These are phyloP conservation scores for Orthonychiurus folsomi DNA, from an alignment of 2,888 invertebrate species.

Conservation along the genomic window DNA sequence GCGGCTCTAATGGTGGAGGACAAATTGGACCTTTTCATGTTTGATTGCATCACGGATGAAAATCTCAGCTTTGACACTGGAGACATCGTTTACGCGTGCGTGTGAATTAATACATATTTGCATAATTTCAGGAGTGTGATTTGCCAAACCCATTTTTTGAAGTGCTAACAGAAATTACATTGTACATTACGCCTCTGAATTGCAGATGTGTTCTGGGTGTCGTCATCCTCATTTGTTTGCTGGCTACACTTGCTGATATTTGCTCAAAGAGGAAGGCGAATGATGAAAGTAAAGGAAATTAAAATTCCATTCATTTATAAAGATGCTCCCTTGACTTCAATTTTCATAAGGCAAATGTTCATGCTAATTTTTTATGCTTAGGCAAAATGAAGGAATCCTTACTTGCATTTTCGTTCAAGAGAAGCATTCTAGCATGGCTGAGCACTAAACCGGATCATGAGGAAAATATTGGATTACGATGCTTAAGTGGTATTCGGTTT, in stretches of 20 bases:
- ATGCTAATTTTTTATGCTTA: not conserved
- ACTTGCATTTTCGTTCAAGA: not conserved
- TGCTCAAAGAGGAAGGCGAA: not conserved
- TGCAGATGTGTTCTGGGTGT: slow-evolving; percentile 19
- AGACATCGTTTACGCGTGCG: too few relatives aligned
- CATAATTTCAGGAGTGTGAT: not conserved
- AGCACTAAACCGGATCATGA: not conserved
- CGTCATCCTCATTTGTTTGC: slow-evolving; percentile 13
- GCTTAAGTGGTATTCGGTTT: slow-evolving; percentile 50
- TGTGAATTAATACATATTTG: not conserved
- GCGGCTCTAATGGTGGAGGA: not conserved
- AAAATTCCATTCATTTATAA: not conserved
- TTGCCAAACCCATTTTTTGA: not conserved
- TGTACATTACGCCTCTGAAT: not conserved
- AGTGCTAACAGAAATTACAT: too few relatives aligned
- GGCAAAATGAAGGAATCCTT: not conserved
- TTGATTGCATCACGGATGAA: slow-evolving; percentile 38
- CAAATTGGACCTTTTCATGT: not conserved
- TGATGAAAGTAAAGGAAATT: not conserved
- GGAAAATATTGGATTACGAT: slow-evolving; percentile 41
- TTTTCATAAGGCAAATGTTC: not conserved
- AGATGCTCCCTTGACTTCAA: not conserved
- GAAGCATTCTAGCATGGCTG: not conserved
- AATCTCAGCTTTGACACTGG: slow-evolving; percentile 29
- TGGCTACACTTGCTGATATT: slow-evolving; percentile 10